Conservation (phyloP, 1,140 invertebrate species). For the Druon quercuslanigerum region DNA sequence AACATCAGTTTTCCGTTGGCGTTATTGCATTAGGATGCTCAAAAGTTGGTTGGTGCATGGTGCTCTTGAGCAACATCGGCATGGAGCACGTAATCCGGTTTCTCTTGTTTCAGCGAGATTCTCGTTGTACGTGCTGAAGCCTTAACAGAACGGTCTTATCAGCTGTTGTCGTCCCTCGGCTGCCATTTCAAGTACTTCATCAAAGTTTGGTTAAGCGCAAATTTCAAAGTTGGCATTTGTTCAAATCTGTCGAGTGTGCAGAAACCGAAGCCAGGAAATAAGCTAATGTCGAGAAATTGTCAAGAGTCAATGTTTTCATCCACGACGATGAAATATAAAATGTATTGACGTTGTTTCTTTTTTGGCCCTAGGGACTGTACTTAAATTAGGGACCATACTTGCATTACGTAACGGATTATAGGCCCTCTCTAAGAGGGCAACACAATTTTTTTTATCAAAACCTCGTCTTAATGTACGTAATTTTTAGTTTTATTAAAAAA, state of each 20-base stretch:
- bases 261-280: background rate
- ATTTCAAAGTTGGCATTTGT: constrained; percentile 2
- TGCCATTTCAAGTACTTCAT: background rate
- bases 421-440: too few relatives aligned
- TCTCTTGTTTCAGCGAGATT: constrained; percentile 15
- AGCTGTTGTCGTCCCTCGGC: constrained; percentile 17
- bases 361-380: too few relatives aligned
- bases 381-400: too few relatives aligned
- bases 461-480: too few relatives aligned
- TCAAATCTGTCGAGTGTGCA: background rate
- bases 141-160: constrained; percentile 22
- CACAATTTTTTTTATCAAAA: too few relatives aligned
- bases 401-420: too few relatives aligned
- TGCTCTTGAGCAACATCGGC: background rate
- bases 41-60: constrained; percentile 10
- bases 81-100: constrained; percentile 15
- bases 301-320: too few relatives aligned
- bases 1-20: constrained; percentile 13
- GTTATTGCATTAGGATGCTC: constrained; percentile 28
- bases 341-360: too few relatives aligned
- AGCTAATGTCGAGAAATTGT: background rate
- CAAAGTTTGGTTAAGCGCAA: background rate
- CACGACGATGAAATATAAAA: too few relatives aligned
- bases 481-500: too few relatives aligned
- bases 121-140: background rate